Conservation (phyloP, 1,140 invertebrate species). For the Drosophila pruinosa region DNA sequence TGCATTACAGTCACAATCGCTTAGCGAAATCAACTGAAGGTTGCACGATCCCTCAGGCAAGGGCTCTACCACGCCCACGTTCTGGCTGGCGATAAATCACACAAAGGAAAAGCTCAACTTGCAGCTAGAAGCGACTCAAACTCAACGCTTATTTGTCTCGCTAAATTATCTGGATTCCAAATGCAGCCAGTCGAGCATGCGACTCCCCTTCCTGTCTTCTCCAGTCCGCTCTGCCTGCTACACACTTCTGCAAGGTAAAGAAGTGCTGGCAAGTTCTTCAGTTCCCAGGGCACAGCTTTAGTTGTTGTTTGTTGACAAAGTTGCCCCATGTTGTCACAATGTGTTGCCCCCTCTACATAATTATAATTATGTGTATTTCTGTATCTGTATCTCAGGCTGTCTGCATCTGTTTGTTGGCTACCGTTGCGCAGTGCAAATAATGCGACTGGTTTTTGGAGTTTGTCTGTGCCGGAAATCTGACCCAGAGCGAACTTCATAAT, state of each 20-base stretch:
- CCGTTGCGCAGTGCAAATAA: slow-evolving; percentile 71
- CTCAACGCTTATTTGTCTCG: slow-evolving; percentile 53
- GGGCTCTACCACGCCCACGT: neutral
- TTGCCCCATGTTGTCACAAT: slow-evolving; percentile 55
- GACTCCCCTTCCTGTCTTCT: neutral
- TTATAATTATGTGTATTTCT: slow-evolving; percentile 43
- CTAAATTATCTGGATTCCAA: slow-evolving; percentile 44
- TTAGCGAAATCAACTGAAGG: too few species aligned
- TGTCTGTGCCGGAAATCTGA: slow-evolving; percentile 56
- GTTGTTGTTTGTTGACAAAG: slow-evolving; percentile 27
- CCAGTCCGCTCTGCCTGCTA: neutral
- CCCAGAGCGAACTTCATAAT: slow-evolving; percentile 49
- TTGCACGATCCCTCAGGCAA: too few species aligned
- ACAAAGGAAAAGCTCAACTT: neutral
- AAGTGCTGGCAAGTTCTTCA: slow-evolving; percentile 51
- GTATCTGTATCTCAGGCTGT: neutral
- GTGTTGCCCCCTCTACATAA: slow-evolving; percentile 34
- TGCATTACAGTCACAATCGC: too few species aligned
- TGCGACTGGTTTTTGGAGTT: slow-evolving; percentile 60
- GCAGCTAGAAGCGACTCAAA: slow-evolving; percentile 35
- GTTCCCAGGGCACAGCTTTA: slow-evolving; percentile 23
- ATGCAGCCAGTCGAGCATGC: slow-evolving; percentile 32
- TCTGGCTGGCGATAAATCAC: neutral
- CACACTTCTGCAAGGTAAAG: slow-evolving; percentile 17
- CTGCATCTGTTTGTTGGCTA: slow-evolving; percentile 38